Conservation (phyloP, 2,888 invertebrate genomes). For the Drosophila greeni region DNA sequence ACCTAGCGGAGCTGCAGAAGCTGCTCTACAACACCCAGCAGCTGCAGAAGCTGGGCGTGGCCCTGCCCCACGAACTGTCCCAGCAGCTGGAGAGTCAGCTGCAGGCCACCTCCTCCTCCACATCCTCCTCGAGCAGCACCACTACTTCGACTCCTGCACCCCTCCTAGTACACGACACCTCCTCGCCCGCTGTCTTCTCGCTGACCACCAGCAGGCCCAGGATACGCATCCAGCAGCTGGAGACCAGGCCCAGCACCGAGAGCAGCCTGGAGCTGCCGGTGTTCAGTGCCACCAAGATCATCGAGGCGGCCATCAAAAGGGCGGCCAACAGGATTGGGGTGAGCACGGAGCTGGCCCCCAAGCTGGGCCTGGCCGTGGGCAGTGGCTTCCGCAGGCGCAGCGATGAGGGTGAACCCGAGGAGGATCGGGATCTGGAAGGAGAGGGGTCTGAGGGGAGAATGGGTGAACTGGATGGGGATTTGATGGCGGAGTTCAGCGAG, state of each 20-base stretch:
- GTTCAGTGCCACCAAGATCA: constrained; percentile 76
- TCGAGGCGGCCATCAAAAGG: constrained; percentile 75
- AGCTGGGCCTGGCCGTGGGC: constrained; percentile 17
- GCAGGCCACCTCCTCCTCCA: constrained; percentile 30
- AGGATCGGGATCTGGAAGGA: constrained; percentile 38
- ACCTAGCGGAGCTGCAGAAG: constrained; percentile 80
- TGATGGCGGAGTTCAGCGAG: constrained; percentile 74
- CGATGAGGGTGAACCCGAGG: constrained; percentile 55
- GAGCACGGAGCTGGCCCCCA: constrained; percentile 62
- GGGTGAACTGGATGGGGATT: constrained; percentile 60
- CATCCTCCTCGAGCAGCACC: constrained; percentile 11
- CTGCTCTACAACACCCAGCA: constrained; percentile 79
- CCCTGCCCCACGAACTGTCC: constrained; percentile 69
- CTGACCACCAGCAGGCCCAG: constrained; percentile 70
- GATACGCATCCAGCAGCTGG: constrained; percentile 5
- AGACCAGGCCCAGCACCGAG: constrained; percentile 58
- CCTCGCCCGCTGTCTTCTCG: constrained; percentile 73
- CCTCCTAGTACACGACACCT: constrained; percentile 52
- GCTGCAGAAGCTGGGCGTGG: constrained; percentile 72
- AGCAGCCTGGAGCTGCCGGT: constrained; percentile 71
- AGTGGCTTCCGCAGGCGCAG: constrained; percentile 63
- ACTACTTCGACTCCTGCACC: constrained; percentile 34
- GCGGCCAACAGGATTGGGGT: constrained; percentile 74
- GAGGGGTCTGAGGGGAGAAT: constrained; percentile 25
- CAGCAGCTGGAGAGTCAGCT: constrained; percentile 69